A percentile compares a stretch with the other conserved stretches of the same genome.
phyloP scores from a whole-genome alignment of 53 echinoderm and acorn worm species.

The Paracentrotus lividus region DNA sequence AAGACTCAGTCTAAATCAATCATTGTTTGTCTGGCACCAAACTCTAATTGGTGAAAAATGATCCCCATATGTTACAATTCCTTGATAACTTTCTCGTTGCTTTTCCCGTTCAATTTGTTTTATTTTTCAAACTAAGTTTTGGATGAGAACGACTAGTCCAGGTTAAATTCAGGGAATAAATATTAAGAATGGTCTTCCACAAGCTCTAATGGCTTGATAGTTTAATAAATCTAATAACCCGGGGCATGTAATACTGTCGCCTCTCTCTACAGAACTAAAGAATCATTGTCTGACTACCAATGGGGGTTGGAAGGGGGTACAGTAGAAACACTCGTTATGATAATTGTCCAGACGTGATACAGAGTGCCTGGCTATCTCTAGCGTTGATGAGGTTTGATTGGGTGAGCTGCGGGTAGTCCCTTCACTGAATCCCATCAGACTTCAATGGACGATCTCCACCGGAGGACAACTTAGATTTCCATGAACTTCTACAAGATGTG shows the following conservation, averaged over 20 bases:
- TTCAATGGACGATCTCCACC: neutral
- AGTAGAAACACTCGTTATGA: neutral
- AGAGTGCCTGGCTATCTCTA: neutral
- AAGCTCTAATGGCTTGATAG: constrained; percentile 28
- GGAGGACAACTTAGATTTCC: neutral
- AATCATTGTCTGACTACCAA: constrained; percentile 36
- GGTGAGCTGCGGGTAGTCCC: constrained; percentile 27
- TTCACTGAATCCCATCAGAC: neutral
- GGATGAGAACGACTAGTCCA: neutral
- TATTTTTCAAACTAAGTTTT: neutral
- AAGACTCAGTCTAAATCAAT: neutral
- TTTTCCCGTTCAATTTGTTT: neutral
- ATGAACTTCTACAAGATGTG: neutral
- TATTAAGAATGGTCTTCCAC: neutral
- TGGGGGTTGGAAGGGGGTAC: neutral
- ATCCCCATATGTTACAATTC: neutral
- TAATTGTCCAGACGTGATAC: constrained; percentile 53
- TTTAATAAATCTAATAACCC: constrained; percentile 58
- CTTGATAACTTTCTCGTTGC: neutral
- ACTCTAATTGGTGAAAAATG: neutral
- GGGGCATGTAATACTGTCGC: constrained; percentile 63
- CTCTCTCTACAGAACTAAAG: constrained; percentile 31
- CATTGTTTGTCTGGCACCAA: neutral
- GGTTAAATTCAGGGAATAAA: constrained; percentile 26
- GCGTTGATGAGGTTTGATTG: neutral